phyloP scores from a whole-genome alignment of 1,140 invertebrate genomes.

The Protaetia brevitarsis region DNA sequence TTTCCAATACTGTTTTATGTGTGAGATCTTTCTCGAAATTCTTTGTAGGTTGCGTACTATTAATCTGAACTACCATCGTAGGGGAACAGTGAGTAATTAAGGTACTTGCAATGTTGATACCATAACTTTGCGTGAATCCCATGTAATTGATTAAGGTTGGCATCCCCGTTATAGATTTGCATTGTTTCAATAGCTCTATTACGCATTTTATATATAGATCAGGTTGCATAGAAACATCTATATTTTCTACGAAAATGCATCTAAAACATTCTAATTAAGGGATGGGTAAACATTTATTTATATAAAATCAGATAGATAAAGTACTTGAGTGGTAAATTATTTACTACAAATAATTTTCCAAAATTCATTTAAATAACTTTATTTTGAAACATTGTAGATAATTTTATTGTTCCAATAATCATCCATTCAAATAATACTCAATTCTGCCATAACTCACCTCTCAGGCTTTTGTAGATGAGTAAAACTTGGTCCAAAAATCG shows the following conservation, averaged over 20 bases:
- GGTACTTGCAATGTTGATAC: constrained; percentile 56
- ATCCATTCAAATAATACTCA: no score
- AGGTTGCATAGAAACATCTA: constrained; percentile 55
- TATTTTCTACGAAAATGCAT: constrained; percentile 56
- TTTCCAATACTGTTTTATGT: constrained; percentile 43
- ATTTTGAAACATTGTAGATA: no score
- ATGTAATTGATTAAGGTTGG: constrained; percentile 68
- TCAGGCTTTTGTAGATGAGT: constrained; percentile 64
- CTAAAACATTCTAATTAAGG: constrained; percentile 50
- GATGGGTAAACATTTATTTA: no score
- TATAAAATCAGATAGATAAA: no score
- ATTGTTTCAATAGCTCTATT: constrained; percentile 49
- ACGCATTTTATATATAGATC: constrained; percentile 55
- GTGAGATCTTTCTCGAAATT: constrained; percentile 53
- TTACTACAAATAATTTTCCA: no score
- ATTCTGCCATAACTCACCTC: constrained; percentile 55
- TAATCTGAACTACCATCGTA: constrained; percentile 57
- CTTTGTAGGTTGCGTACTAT: constrained; percentile 50
- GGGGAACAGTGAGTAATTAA: constrained; percentile 55
- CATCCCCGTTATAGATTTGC: constrained; percentile 46
- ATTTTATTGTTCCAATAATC: no score
- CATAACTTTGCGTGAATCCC: constrained; percentile 60
- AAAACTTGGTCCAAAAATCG: constrained; percentile 74
- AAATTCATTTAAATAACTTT: no score
- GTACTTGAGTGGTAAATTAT: no score